A percentile compares a stretch with the other conserved stretches of the same genome.
Conservation (phyloP, 2,888 invertebrate species). For the Actias luna region DNA sequence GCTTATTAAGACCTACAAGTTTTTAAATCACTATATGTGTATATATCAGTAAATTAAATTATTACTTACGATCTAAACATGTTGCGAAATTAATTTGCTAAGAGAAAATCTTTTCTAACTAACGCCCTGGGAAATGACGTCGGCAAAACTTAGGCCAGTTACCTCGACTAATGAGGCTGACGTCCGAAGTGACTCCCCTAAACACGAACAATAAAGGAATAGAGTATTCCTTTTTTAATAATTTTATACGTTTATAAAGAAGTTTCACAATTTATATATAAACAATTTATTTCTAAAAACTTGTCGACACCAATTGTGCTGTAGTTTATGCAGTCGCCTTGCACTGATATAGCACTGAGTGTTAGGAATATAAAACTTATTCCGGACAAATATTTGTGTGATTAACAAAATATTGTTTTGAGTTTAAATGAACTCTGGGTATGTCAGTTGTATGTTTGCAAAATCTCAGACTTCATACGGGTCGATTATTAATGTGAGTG, state of each 20-base stretch:
- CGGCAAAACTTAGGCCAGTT: slow-evolving; percentile 70
- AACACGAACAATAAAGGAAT: slow-evolving; percentile 49
- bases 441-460: no score
- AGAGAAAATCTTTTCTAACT: slow-evolving; percentile 55
- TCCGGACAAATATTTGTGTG: no score
- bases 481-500: no score
- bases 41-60: not conserved
- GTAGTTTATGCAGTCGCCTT: no score
- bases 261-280: no score
- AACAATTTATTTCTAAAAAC: not conserved
- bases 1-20: not conserved
- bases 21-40: not conserved
- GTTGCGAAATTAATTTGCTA: slow-evolving; percentile 34
- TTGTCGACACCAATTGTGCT: no score
- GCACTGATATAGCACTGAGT: no score
- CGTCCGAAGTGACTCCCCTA: slow-evolving; percentile 69
- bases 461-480: no score
- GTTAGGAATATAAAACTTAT: no score
- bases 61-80: slow-evolving; percentile 1
- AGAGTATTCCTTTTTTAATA: not conserved
- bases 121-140: slow-evolving; percentile 67
- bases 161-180: slow-evolving; percentile 77
- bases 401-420: no score
- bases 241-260: no score
- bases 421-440: no score